Percentiles rank a stretch among this genome's conserved stretches.
Evolutionary conservation across 1,140 invertebrate genomes (phyloP).

Genomic region (Polypedilum pembai): DNA sequence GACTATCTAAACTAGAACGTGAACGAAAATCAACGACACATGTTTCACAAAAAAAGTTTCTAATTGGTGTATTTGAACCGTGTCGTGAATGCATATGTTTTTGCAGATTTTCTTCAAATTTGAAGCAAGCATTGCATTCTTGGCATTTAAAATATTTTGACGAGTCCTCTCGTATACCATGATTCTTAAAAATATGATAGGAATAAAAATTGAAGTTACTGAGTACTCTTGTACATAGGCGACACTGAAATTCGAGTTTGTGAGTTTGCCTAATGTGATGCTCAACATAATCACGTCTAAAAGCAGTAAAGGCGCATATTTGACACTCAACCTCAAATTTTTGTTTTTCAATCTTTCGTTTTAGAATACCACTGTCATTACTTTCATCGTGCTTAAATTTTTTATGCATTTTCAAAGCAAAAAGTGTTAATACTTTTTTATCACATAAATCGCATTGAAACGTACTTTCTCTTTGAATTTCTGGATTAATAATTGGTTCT

Average conservation of each 20-base stretch:
- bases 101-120: conserved; percentile 20
- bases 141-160: not conserved
- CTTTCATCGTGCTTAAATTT: not conserved
- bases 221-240: not conserved
- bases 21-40: not conserved
- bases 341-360: not conserved
- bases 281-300: not conserved
- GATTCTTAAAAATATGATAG: not conserved
- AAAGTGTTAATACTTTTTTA: not conserved
- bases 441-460: not conserved
- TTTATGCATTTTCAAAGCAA: not conserved
- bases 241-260: not conserved
- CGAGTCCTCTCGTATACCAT: not conserved
- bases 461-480: not conserved
- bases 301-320: not conserved
- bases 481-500: not conserved
- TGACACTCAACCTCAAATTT: not conserved
- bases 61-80: not conserved
- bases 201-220: not conserved
- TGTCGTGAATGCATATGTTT: not conserved
- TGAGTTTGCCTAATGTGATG: not conserved
- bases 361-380: not conserved
- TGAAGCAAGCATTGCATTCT: not conserved
- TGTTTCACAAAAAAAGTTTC: not conserved
- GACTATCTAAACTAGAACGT: not conserved